Conservation (phyloP, 37 sponge, comb jelly and placozoan species). For the Spongia lamella region DNA sequence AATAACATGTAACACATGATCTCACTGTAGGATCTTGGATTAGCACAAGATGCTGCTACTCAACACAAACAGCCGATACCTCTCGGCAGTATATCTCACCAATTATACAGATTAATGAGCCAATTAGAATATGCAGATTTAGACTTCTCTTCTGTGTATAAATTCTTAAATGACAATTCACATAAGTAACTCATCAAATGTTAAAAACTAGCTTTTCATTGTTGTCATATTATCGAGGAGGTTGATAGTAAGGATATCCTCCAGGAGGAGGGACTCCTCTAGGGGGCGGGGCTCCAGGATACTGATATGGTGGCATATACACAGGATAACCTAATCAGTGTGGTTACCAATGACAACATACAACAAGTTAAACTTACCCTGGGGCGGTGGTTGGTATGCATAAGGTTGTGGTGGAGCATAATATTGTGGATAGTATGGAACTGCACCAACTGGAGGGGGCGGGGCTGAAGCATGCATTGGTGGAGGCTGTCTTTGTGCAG, state of each 20-base stretch:
- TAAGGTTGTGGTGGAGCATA: conserved; percentile 16
- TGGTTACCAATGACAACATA: background rate
- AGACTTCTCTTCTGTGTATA: conserved; percentile 89
- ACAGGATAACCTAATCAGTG: too few relatives aligned
- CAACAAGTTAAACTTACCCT: conserved; percentile 10
- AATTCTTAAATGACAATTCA: conserved; percentile 63
- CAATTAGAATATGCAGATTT: conserved; percentile 62
- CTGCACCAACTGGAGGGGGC: conserved; percentile 24
- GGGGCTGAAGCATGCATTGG: conserved; percentile 33
- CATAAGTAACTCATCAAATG: too few relatives aligned
- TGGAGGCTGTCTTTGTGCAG: conserved; percentile 24
- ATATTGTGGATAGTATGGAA: conserved; percentile 26
- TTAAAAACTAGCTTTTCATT: conserved; percentile 24
- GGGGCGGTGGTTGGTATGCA: conserved; percentile 32
- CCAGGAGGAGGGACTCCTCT: conserved; percentile 25
- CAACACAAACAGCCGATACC: conserved; percentile 49
- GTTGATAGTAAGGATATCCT: conserved; percentile 2
- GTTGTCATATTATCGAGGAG: conserved; percentile 14
- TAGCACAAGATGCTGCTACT: conserved; percentile 77
- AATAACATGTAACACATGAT: background rate
- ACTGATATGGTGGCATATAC: too few relatives aligned
- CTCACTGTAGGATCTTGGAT: conserved; percentile 77
- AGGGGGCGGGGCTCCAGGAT: background rate
- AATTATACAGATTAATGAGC: conserved; percentile 85
- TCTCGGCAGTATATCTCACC: conserved; percentile 74